Evolutionary conservation across 2,113 vertebrate genomes (phyloP).

Genomic region (Plectropomus leopardus): DNA sequence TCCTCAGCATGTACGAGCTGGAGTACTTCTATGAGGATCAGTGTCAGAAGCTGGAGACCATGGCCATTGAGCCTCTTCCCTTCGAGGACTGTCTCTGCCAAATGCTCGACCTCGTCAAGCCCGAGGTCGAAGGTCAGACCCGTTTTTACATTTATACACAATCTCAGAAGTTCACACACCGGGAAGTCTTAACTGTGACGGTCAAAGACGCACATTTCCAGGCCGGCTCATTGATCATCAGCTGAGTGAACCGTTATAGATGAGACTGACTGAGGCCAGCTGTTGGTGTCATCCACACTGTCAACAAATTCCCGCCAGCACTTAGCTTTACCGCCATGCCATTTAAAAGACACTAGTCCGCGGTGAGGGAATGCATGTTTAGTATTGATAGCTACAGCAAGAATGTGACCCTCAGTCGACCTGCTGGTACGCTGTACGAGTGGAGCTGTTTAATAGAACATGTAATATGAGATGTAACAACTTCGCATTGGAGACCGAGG

Average conservation of each 20-base stretch:
- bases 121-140: conserved; percentile 87
- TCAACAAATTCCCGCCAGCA: conserved; percentile 42
- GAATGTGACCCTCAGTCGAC: conserved; percentile 51
- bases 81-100: conserved; percentile 97
- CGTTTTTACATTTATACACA: conserved; percentile 37
- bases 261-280: conserved; percentile 34
- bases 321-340: conserved; percentile 31
- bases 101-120: conserved; percentile 95
- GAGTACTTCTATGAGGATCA: conserved; percentile 97
- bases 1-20: conserved; percentile 94
- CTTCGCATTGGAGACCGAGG: conserved; percentile 16
- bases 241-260: conserved; percentile 36
- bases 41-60: conserved; percentile 90
- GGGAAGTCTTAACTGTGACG: not conserved
- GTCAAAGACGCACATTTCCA: not conserved
- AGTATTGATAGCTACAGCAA: conserved; percentile 45
- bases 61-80: conserved; percentile 94
- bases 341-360: conserved; percentile 38
- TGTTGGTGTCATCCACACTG: conserved; percentile 53
- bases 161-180: conserved; percentile 2
- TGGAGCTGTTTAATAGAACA: conserved; percentile 4
- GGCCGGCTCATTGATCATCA: conserved; percentile 38
- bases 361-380: conserved; percentile 22
- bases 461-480: conserved; percentile 33
- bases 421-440: not conserved